phyloP scores from a whole-genome alignment of 2,888 invertebrate genomes.

The Nomada lathburiana region DNA sequence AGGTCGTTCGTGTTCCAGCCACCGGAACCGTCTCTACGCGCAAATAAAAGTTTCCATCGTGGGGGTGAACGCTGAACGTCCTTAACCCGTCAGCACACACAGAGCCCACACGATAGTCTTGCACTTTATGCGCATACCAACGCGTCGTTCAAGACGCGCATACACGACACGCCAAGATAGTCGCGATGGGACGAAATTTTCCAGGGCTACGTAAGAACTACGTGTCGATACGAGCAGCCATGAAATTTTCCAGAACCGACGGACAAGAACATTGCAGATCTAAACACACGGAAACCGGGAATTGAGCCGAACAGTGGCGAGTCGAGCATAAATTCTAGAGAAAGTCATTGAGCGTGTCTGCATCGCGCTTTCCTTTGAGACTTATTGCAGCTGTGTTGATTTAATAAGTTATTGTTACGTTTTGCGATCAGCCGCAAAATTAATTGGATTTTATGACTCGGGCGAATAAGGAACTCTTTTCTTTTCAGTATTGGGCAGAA shows the following conservation, averaged over 20 bases:
- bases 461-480: too few relatives aligned
- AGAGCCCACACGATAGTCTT: slow-evolving; percentile 9
- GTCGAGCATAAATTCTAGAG: background rate
- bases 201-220: slow-evolving; percentile 45
- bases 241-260: slow-evolving; percentile 49
- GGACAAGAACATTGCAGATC: background rate
- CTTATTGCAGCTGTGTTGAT: too few relatives aligned
- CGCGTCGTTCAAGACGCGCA: background rate
- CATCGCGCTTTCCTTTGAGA: too few relatives aligned
- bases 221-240: slow-evolving; percentile 24
- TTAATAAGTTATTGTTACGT: too few relatives aligned
- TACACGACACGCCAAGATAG: background rate
- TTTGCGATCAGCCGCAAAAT: too few relatives aligned
- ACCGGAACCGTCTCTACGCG: background rate
- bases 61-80: background rate
- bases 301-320: background rate
- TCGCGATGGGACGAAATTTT: slow-evolving; percentile 48
- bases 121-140: slow-evolving; percentile 40
- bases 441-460: too few relatives aligned
- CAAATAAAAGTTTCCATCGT: slow-evolving; percentile 45
- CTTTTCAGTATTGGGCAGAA: too few relatives aligned
- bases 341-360: too few relatives aligned
- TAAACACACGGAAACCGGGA: background rate
- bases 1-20: background rate
- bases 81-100: slow-evolving; percentile 13